Conservation (phyloP, 2,113 vertebrate genomes). For the Elephantulus edwardii region DNA sequence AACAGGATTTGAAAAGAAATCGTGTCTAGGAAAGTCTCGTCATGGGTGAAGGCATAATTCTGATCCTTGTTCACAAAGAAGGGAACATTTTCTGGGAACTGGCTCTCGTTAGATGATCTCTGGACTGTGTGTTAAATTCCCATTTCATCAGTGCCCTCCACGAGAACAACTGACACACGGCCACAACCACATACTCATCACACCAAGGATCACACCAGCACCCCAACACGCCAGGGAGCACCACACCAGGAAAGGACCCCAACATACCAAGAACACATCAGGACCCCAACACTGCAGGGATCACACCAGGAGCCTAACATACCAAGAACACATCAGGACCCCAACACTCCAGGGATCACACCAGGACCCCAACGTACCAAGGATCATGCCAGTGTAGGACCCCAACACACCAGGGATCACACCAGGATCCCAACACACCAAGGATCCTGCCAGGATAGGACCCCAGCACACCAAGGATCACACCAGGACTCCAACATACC, state of each 20-base stretch:
- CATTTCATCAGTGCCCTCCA: background rate
- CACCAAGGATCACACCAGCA: too few species aligned
- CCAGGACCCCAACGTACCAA: background rate
- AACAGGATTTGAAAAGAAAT: slow-evolving; percentile 24
- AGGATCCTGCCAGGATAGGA: too few species aligned
- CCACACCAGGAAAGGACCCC: too few species aligned
- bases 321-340: background rate
- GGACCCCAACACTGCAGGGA: background rate
- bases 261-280: background rate
- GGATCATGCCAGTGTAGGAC: too few species aligned
- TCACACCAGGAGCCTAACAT: background rate
- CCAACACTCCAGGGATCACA: background rate
- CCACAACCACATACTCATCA: too few species aligned
- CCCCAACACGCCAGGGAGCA: too few species aligned
- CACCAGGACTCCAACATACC: too few species aligned
- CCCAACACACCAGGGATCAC: too few species aligned
- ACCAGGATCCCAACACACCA: too few species aligned
- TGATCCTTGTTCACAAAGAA: background rate
- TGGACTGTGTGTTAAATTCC: background rate
- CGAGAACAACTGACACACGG: background rate
- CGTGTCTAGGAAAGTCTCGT: background rate
- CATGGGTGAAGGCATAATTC: background rate
- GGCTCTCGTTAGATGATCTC: too few species aligned
- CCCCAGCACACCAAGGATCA: too few species aligned
- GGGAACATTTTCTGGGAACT: background rate